These are phyloP conservation scores for Florisuga fusca DNA, from an alignment of 2,797 vertebrate genomes.

Conservation along the genomic window DNA sequence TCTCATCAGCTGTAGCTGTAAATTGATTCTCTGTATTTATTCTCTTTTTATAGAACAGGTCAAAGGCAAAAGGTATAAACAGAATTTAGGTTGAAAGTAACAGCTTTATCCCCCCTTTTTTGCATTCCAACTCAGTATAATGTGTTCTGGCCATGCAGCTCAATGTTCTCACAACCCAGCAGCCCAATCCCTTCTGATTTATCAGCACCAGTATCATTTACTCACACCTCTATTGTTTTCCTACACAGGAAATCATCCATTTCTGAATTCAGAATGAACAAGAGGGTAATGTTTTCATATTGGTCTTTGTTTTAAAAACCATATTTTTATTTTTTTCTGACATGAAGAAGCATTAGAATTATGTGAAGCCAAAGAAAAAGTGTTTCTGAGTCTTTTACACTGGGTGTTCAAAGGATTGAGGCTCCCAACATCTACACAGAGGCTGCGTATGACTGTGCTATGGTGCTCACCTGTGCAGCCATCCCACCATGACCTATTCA, in stretches of 20 bases:
- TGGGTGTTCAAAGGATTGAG: not conserved
- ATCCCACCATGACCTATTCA: not conserved
- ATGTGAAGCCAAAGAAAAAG: not conserved
- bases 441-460: not conserved
- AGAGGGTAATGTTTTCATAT: not conserved
- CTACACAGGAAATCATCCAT: not conserved
- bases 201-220: not conserved
- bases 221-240: not conserved
- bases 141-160: not conserved
- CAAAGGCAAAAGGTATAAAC: not conserved
- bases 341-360: not conserved
- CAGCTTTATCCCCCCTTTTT: not conserved
- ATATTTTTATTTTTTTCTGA: not conserved
- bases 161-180: not conserved
- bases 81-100: not conserved
- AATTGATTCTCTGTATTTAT: not conserved
- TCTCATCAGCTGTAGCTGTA: not conserved
- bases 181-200: not conserved
- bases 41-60: not conserved
- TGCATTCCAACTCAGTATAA: not conserved
- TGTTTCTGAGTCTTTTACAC: not conserved
- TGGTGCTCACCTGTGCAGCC: not conserved
- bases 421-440: not conserved
- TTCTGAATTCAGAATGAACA: not conserved
- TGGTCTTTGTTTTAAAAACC: not conserved